phyloP scores from a whole-genome alignment of 2,113 vertebrate species.

The Python bivittatus region DNA sequence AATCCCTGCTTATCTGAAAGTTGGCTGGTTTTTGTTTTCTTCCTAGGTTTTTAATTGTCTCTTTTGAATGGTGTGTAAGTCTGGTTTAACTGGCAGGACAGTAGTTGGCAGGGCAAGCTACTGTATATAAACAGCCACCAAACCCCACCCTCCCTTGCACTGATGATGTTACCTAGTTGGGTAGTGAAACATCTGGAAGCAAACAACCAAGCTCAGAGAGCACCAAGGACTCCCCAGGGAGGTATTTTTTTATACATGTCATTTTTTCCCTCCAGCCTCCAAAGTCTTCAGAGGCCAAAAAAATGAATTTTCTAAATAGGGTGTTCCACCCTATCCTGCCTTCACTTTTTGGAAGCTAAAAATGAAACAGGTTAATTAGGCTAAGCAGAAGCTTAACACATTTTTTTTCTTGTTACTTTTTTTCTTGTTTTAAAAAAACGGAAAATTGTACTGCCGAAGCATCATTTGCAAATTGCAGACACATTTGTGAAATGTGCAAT shows the following conservation, averaged over 20 bases:
- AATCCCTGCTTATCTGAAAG: neutral
- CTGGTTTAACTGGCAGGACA: neutral
- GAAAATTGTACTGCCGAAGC: neutral
- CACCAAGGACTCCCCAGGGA: neutral
- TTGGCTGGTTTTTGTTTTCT: neutral
- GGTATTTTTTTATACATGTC: neutral
- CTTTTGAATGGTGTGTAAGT: neutral
- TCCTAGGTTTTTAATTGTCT: neutral
- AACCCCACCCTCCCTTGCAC: neutral
- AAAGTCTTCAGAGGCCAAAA: too few species aligned
- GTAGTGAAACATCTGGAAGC: neutral
- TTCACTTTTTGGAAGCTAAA: too few species aligned
- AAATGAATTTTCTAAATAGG: too few species aligned
- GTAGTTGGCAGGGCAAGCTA: neutral
- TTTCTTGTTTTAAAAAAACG: too few species aligned
- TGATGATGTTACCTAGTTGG: neutral
- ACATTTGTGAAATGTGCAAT: neutral
- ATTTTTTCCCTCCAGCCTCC: neutral
- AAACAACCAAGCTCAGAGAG: neutral
- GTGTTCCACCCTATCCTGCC: too few species aligned
- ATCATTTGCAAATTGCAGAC: neutral
- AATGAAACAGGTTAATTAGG: too few species aligned
- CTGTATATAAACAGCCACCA: neutral
- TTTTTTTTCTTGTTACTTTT: too few species aligned
- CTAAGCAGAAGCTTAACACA: too few species aligned